Conservation (phyloP, 2,888 invertebrate species). For the Leptura quadrifasciata region DNA sequence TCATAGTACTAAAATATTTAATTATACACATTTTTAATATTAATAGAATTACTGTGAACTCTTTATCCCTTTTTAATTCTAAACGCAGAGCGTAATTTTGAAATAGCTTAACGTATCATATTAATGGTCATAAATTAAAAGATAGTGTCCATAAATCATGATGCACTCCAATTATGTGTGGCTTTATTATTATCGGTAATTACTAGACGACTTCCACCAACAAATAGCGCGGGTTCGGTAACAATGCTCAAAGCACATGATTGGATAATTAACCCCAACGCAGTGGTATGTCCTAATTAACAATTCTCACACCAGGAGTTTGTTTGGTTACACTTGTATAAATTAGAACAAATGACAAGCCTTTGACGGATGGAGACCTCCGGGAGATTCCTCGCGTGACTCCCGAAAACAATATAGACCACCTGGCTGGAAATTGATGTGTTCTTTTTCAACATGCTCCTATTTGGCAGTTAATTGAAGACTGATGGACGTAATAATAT, state of each 20-base stretch:
- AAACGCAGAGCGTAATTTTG: neutral
- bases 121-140: neutral
- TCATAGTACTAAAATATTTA: neutral
- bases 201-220: neutral
- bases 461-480: constrained; percentile 13
- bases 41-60: neutral
- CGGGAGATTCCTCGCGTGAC: constrained; percentile 47
- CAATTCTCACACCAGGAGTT: constrained; percentile 26
- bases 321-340: constrained; percentile 14
- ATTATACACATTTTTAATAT: neutral
- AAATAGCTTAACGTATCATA: constrained; percentile 4
- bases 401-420: constrained; percentile 44
- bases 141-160: neutral
- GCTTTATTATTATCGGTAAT: neutral
- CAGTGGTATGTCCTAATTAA: constrained; percentile 23
- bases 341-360: constrained; percentile 42
- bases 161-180: neutral
- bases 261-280: constrained; percentile 20
- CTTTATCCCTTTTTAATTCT: neutral
- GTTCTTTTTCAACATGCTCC: constrained; percentile 36
- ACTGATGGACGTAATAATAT: constrained; percentile 14
- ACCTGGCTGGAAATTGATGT: constrained; percentile 43
- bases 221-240: constrained; percentile 15
- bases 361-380: constrained; percentile 46
- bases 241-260: constrained; percentile 1